Base-by-base conservation (phyloP, 2,113 vertebrate genomes). In the Gallinago media region DNA sequence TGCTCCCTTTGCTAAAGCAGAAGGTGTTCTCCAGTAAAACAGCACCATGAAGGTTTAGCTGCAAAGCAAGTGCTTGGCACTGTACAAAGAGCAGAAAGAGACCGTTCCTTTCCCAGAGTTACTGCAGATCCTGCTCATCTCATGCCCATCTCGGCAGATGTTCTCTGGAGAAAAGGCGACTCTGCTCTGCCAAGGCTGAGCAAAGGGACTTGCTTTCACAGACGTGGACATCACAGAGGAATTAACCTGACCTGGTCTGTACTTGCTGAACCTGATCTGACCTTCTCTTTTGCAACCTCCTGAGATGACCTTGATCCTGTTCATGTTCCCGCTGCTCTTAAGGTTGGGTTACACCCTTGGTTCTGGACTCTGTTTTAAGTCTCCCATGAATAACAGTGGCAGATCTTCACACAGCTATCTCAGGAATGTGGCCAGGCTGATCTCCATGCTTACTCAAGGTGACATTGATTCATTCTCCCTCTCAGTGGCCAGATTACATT, bases 351-450 rank as follows among this genome's bases (percentile, higher is more conserved):
- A 79, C 87, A 93, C 46, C 76, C 91, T 47, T n/a, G 38, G 50
- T 63, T 94, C 66, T 95, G 95, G 96, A 90, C 95, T 97, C 94
- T 97, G 96, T 40, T 98, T 97, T 97, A 92, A 97, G 96, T 97
- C 96, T 97, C 63, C 47, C 36, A 7, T 89, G 92, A 96, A 94
- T 88, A 93, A 59, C 62, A 82, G 73, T 95, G 96, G 96, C 97
- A 98, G 81, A 75, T 88, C 83, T 79, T 82, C 79, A 7, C 38
- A 62, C 74, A 96, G 97, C 96, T 97, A 98, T 97, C 96, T 96
- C 79, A 97, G 97, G 97, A 97, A 97, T 97, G 97, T 84, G 79
- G 94, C 94, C 72, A 78, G 78, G 85, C 83, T 97, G 93, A 98
- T 96, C 97, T 97, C 95, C 95, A 3, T 94, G 71, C 95, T 95